A percentile compares a stretch with the other conserved stretches of the same genome.
Conservation (phyloP, 1,140 invertebrate genomes). For the Spodoptera litura region DNA sequence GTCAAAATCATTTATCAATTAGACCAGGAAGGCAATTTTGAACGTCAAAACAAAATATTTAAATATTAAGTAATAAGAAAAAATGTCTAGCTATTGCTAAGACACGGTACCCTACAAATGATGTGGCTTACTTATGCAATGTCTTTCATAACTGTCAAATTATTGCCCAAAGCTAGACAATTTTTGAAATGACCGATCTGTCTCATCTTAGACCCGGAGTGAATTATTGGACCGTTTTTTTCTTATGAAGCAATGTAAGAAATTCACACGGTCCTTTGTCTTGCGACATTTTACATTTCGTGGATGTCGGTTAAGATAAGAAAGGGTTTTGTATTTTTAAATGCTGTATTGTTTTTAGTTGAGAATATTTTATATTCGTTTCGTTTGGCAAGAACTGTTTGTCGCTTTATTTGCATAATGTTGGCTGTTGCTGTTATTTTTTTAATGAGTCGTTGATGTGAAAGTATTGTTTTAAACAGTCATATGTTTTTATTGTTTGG, state of each 20-base stretch:
- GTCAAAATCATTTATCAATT: too few relatives aligned
- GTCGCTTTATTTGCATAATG: constrained; percentile 55
- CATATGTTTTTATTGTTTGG: background rate
- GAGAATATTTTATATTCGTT: constrained; percentile 67
- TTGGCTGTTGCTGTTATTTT: constrained; percentile 29
- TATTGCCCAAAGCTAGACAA: constrained; percentile 69
- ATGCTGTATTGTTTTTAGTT: constrained; percentile 69
- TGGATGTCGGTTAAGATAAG: constrained; percentile 68
- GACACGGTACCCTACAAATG: constrained; percentile 9
- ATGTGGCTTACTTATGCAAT: constrained; percentile 66
- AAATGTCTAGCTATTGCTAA: too few relatives aligned
- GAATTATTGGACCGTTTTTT: constrained; percentile 62
- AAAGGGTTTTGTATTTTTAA: constrained; percentile 73
- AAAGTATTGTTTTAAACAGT: constrained; percentile 18
- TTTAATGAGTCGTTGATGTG: constrained; percentile 23
- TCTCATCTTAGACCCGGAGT: constrained; percentile 63
- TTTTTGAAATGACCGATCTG: constrained; percentile 68
- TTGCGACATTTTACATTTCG: constrained; percentile 71
- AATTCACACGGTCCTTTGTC: constrained; percentile 71
- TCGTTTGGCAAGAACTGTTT: constrained; percentile 56
- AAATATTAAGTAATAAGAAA: too few relatives aligned
- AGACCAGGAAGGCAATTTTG: too few relatives aligned
- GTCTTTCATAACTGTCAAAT: constrained; percentile 60
- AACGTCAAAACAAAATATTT: too few relatives aligned
- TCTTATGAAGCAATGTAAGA: constrained; percentile 58